A percentile compares a stretch with the other conserved stretches of the same genome.
Evolutionary conservation across 2,113 vertebrate genomes (phyloP).

Genomic region (Dasypus novemcinctus): DNA sequence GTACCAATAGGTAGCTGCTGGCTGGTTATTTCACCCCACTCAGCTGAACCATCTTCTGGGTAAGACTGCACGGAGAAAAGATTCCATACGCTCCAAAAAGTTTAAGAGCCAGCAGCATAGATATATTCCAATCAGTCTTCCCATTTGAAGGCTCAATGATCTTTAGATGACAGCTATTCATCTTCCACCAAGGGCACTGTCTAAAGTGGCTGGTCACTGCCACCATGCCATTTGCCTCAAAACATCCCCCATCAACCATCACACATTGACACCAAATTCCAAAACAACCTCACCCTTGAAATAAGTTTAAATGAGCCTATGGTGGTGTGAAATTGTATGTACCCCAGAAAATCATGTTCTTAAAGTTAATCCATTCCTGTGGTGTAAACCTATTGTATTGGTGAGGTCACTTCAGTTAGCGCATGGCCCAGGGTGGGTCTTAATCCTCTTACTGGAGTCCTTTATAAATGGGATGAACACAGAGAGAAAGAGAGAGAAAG

Average conservation of each 20-base stretch:
- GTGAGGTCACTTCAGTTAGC: no score
- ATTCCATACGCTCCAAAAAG: background rate
- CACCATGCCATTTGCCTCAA: background rate
- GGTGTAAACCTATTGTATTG: no score
- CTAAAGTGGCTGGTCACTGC: background rate
- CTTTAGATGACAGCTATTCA: no score
- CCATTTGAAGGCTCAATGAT: background rate
- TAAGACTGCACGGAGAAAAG: no score
- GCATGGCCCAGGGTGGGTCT: no score
- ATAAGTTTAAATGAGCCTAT: background rate
- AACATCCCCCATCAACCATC: background rate
- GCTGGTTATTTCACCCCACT: background rate
- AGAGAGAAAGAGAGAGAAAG: no score
- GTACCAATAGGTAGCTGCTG: background rate
- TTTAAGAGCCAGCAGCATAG: background rate
- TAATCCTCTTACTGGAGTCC: no score
- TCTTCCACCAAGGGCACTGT: background rate
- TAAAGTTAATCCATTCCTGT: no score
- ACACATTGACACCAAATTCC: background rate
- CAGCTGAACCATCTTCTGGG: background rate
- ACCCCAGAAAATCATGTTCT: no score
- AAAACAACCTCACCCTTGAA: background rate
- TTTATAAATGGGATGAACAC: no score
- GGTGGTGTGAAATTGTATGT: no score
- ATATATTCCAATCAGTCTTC: background rate